Evolutionary conservation across 2,888 invertebrate species (phyloP), one percentile per base, ranked within the genome.

Genomic region (Gerris lacustris): DNA sequence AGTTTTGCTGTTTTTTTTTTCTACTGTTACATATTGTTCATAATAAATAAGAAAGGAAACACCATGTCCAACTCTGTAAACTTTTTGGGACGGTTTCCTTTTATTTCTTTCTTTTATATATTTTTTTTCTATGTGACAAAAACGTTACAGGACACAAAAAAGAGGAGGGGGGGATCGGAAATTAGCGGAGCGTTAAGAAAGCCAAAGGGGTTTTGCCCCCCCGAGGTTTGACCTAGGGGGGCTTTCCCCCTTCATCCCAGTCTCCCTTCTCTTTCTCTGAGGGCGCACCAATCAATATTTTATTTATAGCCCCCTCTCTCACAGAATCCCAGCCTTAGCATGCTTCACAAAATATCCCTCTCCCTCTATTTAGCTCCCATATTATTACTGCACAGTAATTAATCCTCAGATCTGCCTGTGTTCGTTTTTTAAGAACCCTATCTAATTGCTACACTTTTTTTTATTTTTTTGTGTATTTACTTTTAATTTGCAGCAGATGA

Each of bases 101-200:
- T 55, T 55, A 11, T 55, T 55, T 55, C 55, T 55, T 11, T 55
- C 55, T 55, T 15, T 9, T 15, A 31, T 55, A 9, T 55, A 11
- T 55, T 55, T 15, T 55, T 55, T 55, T 55, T 11, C 15, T 55
- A 11, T 55, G 55, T 55, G 55, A 55, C 55, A 55, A 55, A 55
- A 55, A 55, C 15, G 15, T 55, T 55, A 55, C 9, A 15, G 55
- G 55, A 55, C 55, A 55, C 55, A 11, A 55, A 55, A 55, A 55
- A 55, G 9, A 55, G 15, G 55, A 55, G 15, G 15, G 15, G 55
- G 55, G 55, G 55, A 55, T 55, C 15, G 55, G 55, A 55, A 55
- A 55, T 55, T 55, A 55, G 55, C 55, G 55, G 55, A 55, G 55
- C 55, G 55, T 55, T 55, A 55, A 55, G 55, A 55, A 55, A 55